phyloP scores from a whole-genome alignment of 2,888 invertebrate genomes.

The Ormia ochracea region DNA sequence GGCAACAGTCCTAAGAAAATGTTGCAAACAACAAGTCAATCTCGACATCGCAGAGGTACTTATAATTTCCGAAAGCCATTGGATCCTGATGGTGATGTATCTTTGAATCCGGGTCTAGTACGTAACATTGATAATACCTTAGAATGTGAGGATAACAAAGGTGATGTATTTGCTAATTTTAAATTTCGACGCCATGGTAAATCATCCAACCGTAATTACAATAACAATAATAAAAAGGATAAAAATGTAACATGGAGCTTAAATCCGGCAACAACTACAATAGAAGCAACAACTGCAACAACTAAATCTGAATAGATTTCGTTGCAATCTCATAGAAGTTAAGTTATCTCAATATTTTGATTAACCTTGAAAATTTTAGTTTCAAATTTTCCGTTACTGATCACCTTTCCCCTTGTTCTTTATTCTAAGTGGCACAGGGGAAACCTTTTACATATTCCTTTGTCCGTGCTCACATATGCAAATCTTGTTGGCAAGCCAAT shows the following conservation, averaged over 20 bases:
- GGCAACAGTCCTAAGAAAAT: slow-evolving; percentile 68
- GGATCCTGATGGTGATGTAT: slow-evolving; percentile 58
- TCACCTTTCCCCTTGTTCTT: not conserved
- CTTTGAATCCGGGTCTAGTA: slow-evolving; percentile 64
- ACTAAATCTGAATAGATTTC: slow-evolving; percentile 43
- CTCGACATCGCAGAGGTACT: slow-evolving; percentile 70
- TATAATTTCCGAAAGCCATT: slow-evolving; percentile 72
- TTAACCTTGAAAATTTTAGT: slow-evolving; percentile 26
- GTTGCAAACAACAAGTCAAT: slow-evolving; percentile 62
- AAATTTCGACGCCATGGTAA: slow-evolving; percentile 71
- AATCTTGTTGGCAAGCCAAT: too few species aligned
- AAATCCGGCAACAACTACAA: not conserved
- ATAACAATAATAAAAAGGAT: slow-evolving; percentile 67
- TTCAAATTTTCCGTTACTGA: not conserved
- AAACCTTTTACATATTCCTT: too few species aligned
- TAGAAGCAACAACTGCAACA: slow-evolving; percentile 22
- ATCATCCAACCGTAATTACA: slow-evolving; percentile 67
- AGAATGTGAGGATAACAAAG: slow-evolving; percentile 62
- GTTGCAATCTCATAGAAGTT: too few species aligned
- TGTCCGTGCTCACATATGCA: too few species aligned
- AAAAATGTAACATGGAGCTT: slow-evolving; percentile 72
- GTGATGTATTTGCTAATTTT: slow-evolving; percentile 74
- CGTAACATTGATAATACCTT: slow-evolving; percentile 68
- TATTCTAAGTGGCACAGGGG: not conserved
- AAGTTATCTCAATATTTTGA: too few species aligned